Percentiles rank a stretch among this genome's conserved stretches.
Evolutionary conservation across 2,888 invertebrate genomes (phyloP).

Genomic region (Drosophila austrosaltans): DNA sequence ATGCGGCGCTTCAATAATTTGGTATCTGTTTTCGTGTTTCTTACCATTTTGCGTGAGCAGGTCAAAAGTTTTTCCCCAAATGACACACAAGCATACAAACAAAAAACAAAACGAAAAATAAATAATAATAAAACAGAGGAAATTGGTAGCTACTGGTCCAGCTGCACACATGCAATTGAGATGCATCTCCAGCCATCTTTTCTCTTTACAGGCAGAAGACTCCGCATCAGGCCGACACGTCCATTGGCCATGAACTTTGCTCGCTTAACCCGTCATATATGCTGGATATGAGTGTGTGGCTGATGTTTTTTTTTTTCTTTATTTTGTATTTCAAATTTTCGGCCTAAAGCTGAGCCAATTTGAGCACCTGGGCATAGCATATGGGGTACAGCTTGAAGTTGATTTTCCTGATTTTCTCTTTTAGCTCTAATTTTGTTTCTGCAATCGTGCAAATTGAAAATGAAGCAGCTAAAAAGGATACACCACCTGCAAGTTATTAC

Average conservation of each 20-base stretch:
- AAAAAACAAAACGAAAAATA: slow-evolving; percentile 18
- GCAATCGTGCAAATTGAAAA: slow-evolving; percentile 72
- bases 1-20: slow-evolving; percentile 48
- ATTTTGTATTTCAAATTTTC: slow-evolving; percentile 51
- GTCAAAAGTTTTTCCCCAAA: slow-evolving; percentile 65
- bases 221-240: slow-evolving; percentile 64
- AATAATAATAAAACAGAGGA: slow-evolving; percentile 23
- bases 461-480: slow-evolving; percentile 43
- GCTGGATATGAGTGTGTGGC: slow-evolving; percentile 24
- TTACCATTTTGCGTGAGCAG: slow-evolving; percentile 62
- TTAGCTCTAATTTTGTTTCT: slow-evolving; percentile 52
- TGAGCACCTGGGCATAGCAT: slow-evolving; percentile 62
- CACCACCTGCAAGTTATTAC: slow-evolving; percentile 41
- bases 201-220: slow-evolving; percentile 1
- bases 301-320: slow-evolving; percentile 43
- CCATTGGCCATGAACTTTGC: slow-evolving; percentile 80
- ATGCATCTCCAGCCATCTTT: slow-evolving; percentile 27
- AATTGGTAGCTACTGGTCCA: slow-evolving; percentile 60
- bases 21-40: slow-evolving; percentile 3
- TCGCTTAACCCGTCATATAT: slow-evolving; percentile 64
- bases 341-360: slow-evolving; percentile 63
- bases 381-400: slow-evolving; percentile 27
- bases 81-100: slow-evolving; percentile 39
- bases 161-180: slow-evolving; percentile 70
- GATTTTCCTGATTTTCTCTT: slow-evolving; percentile 61